phyloP scores from a whole-genome alignment of 2,797 vertebrate genomes.

The Petrocephalus sullivani region DNA sequence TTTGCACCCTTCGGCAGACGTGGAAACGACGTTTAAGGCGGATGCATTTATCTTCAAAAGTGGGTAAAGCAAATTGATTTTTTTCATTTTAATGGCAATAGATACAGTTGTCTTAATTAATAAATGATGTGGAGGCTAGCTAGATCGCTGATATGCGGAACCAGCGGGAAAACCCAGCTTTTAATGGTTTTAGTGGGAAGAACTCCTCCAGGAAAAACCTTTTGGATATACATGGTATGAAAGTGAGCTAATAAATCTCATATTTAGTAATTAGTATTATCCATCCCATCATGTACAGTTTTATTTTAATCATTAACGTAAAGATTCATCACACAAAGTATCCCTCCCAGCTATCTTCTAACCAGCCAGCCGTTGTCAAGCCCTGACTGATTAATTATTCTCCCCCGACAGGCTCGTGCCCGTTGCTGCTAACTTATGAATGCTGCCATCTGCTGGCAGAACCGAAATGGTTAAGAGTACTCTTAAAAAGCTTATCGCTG shows the following conservation, averaged over 20 bases:
- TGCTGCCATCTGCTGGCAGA: background rate
- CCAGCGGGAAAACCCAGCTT: background rate
- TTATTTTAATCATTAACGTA: constrained; percentile 10
- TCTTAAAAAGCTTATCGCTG: background rate
- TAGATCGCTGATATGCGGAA: background rate
- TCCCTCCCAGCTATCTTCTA: constrained; percentile 6
- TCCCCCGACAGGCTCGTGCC: background rate
- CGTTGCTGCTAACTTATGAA: background rate
- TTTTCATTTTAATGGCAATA: background rate
- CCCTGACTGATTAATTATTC: background rate
- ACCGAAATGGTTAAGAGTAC: background rate
- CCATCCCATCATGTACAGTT: constrained; percentile 8
- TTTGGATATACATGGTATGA: background rate
- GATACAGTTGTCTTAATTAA: constrained; percentile 11
- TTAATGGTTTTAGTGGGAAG: background rate
- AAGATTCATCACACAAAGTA: constrained; percentile 9
- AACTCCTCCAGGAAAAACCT: background rate
- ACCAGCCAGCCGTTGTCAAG: background rate
- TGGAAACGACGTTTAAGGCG: background rate
- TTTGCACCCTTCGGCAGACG: background rate
- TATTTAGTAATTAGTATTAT: constrained; percentile 10
- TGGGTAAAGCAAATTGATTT: constrained; percentile 6
- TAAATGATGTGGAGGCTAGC: background rate
- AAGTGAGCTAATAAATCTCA: constrained; percentile 4
- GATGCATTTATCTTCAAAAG: background rate